Evolutionary conservation across 2,888 invertebrate species (phyloP).

Genomic region (Pseudococcus longispinus): DNA sequence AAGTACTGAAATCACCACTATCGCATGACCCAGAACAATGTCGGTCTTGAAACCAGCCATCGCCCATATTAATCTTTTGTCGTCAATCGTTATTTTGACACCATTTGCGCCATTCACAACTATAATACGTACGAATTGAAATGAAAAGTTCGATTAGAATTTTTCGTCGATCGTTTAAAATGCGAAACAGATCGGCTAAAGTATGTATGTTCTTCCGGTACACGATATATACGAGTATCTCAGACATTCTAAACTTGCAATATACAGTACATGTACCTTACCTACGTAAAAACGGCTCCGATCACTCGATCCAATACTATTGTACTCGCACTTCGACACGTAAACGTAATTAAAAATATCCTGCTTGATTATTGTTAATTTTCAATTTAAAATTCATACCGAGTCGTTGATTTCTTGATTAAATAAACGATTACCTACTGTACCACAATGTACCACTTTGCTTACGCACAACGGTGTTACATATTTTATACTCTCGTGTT

Average conservation of each 20-base stretch:
- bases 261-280: not conserved
- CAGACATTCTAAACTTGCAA: too few species aligned
- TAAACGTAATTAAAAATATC: constrained; percentile 1
- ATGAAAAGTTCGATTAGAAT: constrained; percentile 32
- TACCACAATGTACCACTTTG: not conserved
- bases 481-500: not conserved
- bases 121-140: not conserved
- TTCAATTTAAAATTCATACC: not conserved
- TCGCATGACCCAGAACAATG: constrained; percentile 3
- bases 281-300: not conserved
- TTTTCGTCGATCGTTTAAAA: not conserved
- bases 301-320: not conserved
- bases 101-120: not conserved
- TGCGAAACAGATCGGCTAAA: not conserved
- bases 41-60: not conserved
- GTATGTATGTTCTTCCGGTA: constrained; percentile 21
- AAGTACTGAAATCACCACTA: not conserved
- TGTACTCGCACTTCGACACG: not conserved
- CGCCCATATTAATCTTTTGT: not conserved
- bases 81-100: not conserved
- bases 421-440: not conserved
- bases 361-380: not conserved
- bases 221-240: not conserved
- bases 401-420: not conserved
- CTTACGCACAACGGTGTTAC: not conserved